Evolutionary conservation across 2,797 vertebrate genomes (phyloP).

Genomic region (Alfaro cultratus): DNA sequence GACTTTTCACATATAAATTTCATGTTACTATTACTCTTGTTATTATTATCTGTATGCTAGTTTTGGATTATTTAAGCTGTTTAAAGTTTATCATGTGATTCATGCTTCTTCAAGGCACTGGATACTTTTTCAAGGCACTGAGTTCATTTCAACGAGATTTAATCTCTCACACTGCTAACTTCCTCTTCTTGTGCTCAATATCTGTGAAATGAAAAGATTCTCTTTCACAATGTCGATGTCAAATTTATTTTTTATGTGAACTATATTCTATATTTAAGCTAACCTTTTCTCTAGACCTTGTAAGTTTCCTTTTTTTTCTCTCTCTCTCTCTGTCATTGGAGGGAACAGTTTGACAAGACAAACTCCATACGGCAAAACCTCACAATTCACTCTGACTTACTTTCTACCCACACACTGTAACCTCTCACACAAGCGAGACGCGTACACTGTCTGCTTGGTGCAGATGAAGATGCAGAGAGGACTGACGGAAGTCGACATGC

Average conservation of each 20-base stretch:
- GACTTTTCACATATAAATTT: background rate
- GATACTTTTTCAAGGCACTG: background rate
- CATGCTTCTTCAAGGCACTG: background rate
- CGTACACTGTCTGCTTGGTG: background rate
- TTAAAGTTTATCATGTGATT: background rate
- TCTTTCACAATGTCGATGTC: background rate
- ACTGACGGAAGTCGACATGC: conserved; percentile 31
- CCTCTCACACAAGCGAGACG: conserved; percentile 10
- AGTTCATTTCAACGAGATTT: background rate
- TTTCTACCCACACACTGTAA: conserved; percentile 15
- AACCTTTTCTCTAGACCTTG: background rate
- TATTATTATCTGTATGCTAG: too few species aligned
- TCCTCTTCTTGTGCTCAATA: background rate
- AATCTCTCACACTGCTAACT: background rate
- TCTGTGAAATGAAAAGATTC: background rate
- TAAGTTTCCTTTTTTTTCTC: background rate
- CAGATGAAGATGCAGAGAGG: conserved; percentile 35
- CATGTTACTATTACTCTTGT: background rate
- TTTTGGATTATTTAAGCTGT: background rate
- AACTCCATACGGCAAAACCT: conserved; percentile 41
- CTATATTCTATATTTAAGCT: background rate
- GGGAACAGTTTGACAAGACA: conserved; percentile 40
- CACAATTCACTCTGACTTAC: conserved; percentile 15
- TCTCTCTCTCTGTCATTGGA: conserved; percentile 16
- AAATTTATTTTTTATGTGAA: background rate